Percentiles rank a stretch among this genome's conserved stretches.
Evolutionary conservation across 1,140 invertebrate species (phyloP).

Genomic region (Odontomachus brunneus): DNA sequence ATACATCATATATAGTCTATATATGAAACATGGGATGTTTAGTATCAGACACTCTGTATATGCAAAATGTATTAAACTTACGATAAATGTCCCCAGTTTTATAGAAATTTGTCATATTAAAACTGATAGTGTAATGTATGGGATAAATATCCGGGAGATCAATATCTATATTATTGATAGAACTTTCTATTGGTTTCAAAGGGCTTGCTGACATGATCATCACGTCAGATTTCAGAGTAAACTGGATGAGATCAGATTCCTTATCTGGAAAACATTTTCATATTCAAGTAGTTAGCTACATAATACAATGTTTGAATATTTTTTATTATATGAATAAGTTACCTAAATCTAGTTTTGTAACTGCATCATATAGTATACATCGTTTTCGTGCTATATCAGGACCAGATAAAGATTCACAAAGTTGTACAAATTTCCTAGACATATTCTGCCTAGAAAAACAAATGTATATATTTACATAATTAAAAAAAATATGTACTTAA

Average conservation of each 20-base stretch:
- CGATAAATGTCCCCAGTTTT: slow-evolving; percentile 88
- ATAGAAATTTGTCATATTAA: slow-evolving; percentile 89
- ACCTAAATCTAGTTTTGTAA: slow-evolving; percentile 72
- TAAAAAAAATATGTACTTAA: slow-evolving; percentile 16
- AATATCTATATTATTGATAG: slow-evolving; percentile 77
- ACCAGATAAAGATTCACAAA: slow-evolving; percentile 89
- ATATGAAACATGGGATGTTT: too few relatives aligned
- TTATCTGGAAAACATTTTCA: slow-evolving; percentile 82
- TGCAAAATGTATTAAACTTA: slow-evolving; percentile 85
- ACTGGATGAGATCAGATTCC: slow-evolving; percentile 88
- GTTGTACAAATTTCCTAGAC: slow-evolving; percentile 89
- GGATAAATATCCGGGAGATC: slow-evolving; percentile 90
- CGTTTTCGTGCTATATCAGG: slow-evolving; percentile 85
- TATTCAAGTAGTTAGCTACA: slow-evolving; percentile 22
- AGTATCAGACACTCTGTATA: not conserved
- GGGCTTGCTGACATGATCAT: slow-evolving; percentile 88
- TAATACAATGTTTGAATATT: slow-evolving; percentile 41
- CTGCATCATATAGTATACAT: slow-evolving; percentile 86
- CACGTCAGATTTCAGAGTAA: slow-evolving; percentile 88
- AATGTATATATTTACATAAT: slow-evolving; percentile 44
- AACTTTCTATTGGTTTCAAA: slow-evolving; percentile 86
- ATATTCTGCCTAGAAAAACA: slow-evolving; percentile 88
- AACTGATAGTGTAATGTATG: slow-evolving; percentile 89
- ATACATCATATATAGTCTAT: too few relatives aligned
- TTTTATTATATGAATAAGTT: slow-evolving; percentile 70